Evolutionary conservation across 2,888 invertebrate species (phyloP), one percentile per base, ranked within the genome.

Genomic region (Acleris sparsana): DNA sequence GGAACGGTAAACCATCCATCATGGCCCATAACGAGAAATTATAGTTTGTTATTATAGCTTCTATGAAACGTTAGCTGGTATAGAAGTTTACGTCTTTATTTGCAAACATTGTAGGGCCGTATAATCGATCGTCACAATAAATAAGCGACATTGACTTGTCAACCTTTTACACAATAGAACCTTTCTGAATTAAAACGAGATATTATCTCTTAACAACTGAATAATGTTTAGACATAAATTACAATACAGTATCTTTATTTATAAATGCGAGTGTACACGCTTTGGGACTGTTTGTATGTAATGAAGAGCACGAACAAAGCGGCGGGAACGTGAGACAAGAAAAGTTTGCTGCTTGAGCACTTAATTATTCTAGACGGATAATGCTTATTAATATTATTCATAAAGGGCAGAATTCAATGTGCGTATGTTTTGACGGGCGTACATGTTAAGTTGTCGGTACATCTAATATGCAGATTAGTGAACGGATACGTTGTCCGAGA

Each of bases 391-490:
- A 57, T 73, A 69, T 75, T 72, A 66, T 60, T 63, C 57, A 58
- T 73, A 76, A 62, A 68, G 72, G 64, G 63, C 68, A 73, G 62
- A 73, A 70, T 75, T 63, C 69, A 69, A 62, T 72, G 69, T 69
- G 67, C 55, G 64, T 22, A 59, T 62, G 69, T 73, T 71, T 71
- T 69, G 66, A 73, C 71, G 68, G 67, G 69, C 70, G 68, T 72
- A 73, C 72, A 74, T 75, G 72, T 75, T 75, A 76, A 75, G 78
- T 80, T 79, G 66, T 65, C 59, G 79, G 79, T 77, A 76, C 79
- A 80, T 83, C 79, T 80, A 82, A 85, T 88, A 90, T 90, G 89
- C 82, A 89, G 87, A 90, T 91, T 86, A 87, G 88, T 82, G 79
- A 81, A 83, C 77, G 84, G 83, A 85, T 87, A 86, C 85, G 46